Evolutionary conservation across 1,140 invertebrate genomes (phyloP).

Genomic region (Planococcus citri): DNA sequence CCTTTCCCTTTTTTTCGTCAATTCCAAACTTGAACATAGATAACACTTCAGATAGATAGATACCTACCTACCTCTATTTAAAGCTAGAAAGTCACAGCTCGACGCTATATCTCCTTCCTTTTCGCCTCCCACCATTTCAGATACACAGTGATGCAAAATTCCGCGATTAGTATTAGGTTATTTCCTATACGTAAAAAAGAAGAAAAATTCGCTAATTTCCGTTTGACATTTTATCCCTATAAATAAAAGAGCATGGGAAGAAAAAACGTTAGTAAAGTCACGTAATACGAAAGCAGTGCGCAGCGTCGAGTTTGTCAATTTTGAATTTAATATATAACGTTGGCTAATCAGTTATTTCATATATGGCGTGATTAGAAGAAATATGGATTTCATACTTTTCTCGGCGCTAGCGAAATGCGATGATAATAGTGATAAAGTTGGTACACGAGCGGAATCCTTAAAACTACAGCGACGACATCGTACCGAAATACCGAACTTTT

Average conservation of each 20-base stretch:
- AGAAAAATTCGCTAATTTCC: not conserved
- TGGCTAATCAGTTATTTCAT: conserved; percentile 3
- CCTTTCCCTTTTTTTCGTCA: no score
- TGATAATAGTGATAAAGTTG: not conserved
- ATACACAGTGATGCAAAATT: no score
- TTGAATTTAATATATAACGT: conserved; percentile 4
- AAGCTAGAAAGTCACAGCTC: no score
- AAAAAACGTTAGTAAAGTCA: not conserved
- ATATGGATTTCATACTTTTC: conserved; percentile 1
- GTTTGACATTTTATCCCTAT: not conserved
- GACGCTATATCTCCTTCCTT: no score
- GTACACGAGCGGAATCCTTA: not conserved
- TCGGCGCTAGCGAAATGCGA: not conserved
- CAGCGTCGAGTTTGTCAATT: not conserved
- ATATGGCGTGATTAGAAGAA: not conserved
- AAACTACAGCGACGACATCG: not conserved
- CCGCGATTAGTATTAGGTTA: no score
- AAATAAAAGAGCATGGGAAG: not conserved
- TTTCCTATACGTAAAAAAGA: no score
- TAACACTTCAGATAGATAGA: no score
- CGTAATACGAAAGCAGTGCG: not conserved
- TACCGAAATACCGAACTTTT: not conserved
- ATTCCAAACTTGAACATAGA: no score
- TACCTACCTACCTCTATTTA: no score
- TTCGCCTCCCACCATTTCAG: no score